These are phyloP conservation scores for Bugula neritina DNA, from an alignment of 2,888 invertebrate species.

Conservation along the genomic window DNA sequence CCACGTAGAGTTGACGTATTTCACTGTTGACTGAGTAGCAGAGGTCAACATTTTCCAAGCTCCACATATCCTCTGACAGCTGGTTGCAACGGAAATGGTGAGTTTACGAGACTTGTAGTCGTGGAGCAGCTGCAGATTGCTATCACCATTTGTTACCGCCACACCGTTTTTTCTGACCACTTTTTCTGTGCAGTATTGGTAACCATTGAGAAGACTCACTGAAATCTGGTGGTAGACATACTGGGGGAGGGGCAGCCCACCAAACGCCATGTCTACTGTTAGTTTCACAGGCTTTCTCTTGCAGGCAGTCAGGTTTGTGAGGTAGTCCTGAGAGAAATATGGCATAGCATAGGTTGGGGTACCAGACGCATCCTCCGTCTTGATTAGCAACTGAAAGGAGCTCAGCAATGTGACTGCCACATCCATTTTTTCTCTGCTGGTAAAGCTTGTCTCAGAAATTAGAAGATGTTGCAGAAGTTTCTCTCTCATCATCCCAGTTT, in stretches of 20 bases:
- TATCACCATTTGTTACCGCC: background rate
- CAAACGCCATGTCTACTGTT: background rate
- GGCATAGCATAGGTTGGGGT: background rate
- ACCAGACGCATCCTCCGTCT: background rate
- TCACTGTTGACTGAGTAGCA: background rate
- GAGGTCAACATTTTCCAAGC: background rate
- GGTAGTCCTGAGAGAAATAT: background rate
- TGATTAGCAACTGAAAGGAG: background rate
- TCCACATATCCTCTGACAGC: background rate
- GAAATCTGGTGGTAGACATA: background rate
- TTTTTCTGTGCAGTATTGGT: background rate
- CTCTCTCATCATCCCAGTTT: background rate
- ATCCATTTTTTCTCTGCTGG: background rate
- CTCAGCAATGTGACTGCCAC: background rate
- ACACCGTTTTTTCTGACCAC: background rate
- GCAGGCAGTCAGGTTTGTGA: background rate
- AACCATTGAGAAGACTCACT: background rate
- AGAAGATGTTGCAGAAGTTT: background rate
- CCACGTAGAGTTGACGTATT: background rate
- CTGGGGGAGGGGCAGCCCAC: background rate
- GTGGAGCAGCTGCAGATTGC: background rate
- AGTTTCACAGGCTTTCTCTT: background rate
- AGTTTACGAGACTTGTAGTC: background rate
- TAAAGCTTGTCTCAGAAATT: background rate
- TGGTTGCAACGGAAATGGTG: background rate